phyloP scores from a whole-genome alignment of 2,888 invertebrate species.

The Linnaemya vulpina region DNA sequence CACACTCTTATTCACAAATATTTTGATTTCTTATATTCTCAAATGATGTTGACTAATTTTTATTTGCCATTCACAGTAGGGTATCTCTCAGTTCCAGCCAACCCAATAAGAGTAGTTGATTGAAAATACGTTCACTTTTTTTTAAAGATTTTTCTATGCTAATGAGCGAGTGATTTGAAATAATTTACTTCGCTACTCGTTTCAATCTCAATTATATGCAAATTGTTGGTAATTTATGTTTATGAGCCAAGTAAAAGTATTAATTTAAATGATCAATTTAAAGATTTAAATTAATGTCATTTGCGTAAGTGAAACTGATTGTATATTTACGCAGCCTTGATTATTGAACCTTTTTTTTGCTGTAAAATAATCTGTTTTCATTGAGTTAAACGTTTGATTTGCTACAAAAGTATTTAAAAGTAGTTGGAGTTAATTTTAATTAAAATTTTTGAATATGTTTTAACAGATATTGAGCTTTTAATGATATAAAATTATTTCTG shows the following conservation, averaged over 20 bases:
- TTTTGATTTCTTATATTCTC: too few relatives aligned
- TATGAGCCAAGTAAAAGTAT: slow-evolving; percentile 11
- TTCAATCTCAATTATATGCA: slow-evolving; percentile 4
- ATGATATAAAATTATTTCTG: too few relatives aligned
- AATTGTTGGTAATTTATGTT: slow-evolving; percentile 30
- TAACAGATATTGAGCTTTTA: too few relatives aligned
- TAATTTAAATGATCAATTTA: slow-evolving; percentile 19
- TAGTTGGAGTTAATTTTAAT: too few relatives aligned
- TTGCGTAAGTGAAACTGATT: slow-evolving; percentile 13
- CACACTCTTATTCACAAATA: too few relatives aligned
- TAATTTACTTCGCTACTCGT: slow-evolving; percentile 2
- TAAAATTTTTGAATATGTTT: too few relatives aligned
- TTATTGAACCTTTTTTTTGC: background rate
- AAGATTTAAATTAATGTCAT: slow-evolving; percentile 11
- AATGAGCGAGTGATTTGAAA: slow-evolving; percentile 1
- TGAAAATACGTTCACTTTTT: slow-evolving; percentile 4
- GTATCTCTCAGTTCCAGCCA: background rate
- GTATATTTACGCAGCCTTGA: background rate
- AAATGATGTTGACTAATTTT: too few relatives aligned
- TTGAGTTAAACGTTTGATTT: too few relatives aligned
- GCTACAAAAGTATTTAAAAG: background rate
- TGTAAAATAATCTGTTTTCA: background rate
- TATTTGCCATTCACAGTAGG: background rate
- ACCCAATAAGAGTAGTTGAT: background rate
- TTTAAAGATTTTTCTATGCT: background rate